Base-by-base conservation (phyloP, 2,113 vertebrate genomes). In the Alligator mississippiensis region DNA sequence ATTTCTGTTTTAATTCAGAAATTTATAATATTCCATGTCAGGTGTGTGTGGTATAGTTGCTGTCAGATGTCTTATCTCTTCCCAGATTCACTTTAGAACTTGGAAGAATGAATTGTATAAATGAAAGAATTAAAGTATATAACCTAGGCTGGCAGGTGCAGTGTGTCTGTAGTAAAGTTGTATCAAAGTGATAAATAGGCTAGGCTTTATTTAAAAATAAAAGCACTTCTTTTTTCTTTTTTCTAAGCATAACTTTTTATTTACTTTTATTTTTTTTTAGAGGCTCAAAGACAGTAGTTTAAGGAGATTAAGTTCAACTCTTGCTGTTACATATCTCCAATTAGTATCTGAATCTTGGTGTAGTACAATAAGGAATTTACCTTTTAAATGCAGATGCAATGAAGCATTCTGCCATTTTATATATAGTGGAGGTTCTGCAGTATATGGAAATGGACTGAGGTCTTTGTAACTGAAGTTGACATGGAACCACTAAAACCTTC, bases 161-260 rank as follows among this genome's bases (percentile, higher is more conserved):
- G 8, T 47, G 47, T 47, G 47, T 47, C 47, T 47, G 2, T 47
- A 47, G 47, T 9, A 47, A 47, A 47, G 9, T 47, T 47, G 47
- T 47, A 47, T 47, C 47, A 47, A 47, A 47, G 47, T 47, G 7
- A 47, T 47, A 47, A 47, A 47, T 47, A 47, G 47, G 47, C 47
- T 9, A 47, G 47, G 47, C 47, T 47, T 47, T 47, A 47, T 81
- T 90, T 82, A 12, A 4, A 92, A 85, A 18, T 58, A 54, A 3
- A 79, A 78, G 75, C 59, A 4, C 75, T 64, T 80, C 19, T 27
- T 9, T 88, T 84, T 78, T 91, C 75, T 90, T 95, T 93, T 66
- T 30, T 92, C 85, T 95, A 93, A 90, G 87, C 89, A 90, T 68
- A 82, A 93, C 89, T 93, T 95, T 47, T 97, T 95, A 93, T 87